These are phyloP conservation scores for Brachionus koreanus DNA, from an alignment of 1,140 invertebrate genomes.

Conservation along the genomic window DNA sequence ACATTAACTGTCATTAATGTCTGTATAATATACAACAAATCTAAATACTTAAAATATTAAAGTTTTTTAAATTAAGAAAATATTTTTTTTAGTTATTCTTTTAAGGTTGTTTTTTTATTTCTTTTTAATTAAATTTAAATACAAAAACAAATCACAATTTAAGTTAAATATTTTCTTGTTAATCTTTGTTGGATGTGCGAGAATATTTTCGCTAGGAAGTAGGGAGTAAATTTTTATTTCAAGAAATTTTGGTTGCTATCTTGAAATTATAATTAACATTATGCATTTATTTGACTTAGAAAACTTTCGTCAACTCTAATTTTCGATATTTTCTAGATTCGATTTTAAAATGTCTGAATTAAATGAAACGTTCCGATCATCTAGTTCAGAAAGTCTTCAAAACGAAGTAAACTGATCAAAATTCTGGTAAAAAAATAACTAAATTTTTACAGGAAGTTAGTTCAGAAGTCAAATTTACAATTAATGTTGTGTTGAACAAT, in stretches of 20 bases:
- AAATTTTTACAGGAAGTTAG: not conserved
- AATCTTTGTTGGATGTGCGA: no score
- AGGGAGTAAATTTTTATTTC: not conserved
- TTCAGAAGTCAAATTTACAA: conserved; percentile 29
- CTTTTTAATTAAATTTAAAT: no score
- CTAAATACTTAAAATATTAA: no score
- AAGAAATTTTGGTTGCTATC: not conserved
- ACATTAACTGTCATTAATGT: no score
- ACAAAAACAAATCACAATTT: no score
- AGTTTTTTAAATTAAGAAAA: no score
- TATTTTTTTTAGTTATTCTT: no score
- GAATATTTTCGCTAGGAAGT: not conserved
- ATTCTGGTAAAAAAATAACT: not conserved
- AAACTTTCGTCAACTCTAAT: not conserved
- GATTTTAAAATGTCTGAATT: conserved; percentile 15
- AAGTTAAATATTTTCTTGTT: no score
- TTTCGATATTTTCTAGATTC: not conserved
- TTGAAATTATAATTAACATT: conserved; percentile 5
- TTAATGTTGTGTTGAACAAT: conserved; percentile 4
- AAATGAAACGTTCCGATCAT: not conserved
- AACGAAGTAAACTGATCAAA: not conserved
- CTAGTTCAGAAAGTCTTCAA: not conserved
- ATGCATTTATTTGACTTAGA: not conserved
- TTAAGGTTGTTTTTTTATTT: no score
- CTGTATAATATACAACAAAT: no score